Evolutionary conservation across 2,113 vertebrate genomes (phyloP).

Genomic region (Solea solea): DNA sequence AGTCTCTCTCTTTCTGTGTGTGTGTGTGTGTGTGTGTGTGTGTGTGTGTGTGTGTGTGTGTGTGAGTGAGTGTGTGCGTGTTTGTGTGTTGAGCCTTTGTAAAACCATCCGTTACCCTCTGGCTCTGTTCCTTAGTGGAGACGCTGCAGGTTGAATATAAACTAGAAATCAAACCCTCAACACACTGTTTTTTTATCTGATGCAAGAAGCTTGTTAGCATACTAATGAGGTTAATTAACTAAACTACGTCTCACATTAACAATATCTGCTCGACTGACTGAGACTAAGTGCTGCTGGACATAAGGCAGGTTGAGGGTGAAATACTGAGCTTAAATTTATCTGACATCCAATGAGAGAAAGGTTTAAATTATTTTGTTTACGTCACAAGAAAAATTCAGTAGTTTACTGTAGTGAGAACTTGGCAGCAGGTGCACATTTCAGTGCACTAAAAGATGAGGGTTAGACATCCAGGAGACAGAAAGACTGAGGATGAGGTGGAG

Average conservation of each 20-base stretch:
- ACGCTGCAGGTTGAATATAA: constrained; percentile 70
- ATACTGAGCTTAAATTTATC: neutral
- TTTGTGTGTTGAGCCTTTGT: constrained; percentile 39
- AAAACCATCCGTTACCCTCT: constrained; percentile 47
- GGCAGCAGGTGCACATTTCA: no score
- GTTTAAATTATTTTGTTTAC: no score
- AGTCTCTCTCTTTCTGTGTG: constrained; percentile 16
- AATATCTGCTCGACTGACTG: constrained; percentile 34
- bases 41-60: constrained; percentile 1
- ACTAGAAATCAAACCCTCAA: constrained; percentile 66
- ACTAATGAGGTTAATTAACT: constrained; percentile 74
- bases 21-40: constrained; percentile 3
- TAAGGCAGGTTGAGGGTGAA: neutral
- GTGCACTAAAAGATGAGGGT: no score
- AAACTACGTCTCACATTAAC: constrained; percentile 54
- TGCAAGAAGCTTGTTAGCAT: constrained; percentile 68
- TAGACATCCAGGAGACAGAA: no score
- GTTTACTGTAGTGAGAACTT: no score
- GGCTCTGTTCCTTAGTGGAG: constrained; percentile 57
- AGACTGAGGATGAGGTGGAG: no score
- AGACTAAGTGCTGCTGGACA: constrained; percentile 53
- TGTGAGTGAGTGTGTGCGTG: neutral
- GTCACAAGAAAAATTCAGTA: no score
- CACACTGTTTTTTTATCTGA: constrained; percentile 67
- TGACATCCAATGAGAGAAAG: constrained; percentile 16